These are phyloP conservation scores for Cryptomyrus ogoouensis DNA, from an alignment of 2,113 vertebrate species.

Conservation along the genomic window DNA sequence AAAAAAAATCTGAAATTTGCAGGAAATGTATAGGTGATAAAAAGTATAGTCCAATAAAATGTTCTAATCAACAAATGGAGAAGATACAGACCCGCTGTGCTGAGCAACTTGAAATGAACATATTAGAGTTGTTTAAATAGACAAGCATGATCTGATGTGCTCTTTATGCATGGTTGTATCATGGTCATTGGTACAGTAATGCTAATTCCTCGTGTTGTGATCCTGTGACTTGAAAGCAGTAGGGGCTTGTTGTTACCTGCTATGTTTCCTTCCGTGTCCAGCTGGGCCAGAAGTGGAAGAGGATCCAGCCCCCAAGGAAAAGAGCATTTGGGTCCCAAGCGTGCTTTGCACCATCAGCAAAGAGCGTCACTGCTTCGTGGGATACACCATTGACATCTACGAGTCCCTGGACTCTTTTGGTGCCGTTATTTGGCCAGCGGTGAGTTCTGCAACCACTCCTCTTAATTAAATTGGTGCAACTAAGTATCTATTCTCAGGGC, in stretches of 20 bases:
- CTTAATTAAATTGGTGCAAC: neutral
- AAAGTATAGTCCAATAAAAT: neutral
- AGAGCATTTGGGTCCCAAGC: conserved; percentile 48
- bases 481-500: neutral
- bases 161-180: neutral
- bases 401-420: conserved; percentile 57
- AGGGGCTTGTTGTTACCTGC: neutral
- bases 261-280: neutral
- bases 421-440: conserved; percentile 62
- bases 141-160: neutral
- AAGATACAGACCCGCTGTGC: neutral
- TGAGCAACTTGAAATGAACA: neutral
- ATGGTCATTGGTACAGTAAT: neutral
- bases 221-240: neutral
- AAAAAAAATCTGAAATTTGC: neutral
- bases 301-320: conserved; percentile 39
- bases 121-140: neutral
- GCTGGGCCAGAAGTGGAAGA: conserved; percentile 27
- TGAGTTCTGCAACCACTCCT: conserved; percentile 28
- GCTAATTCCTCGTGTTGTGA: neutral
- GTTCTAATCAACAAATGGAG: neutral
- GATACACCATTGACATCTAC: conserved; percentile 56
- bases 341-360: conserved; percentile 39
- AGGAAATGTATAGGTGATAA: neutral
- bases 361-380: conserved; percentile 52